Base-by-base conservation (phyloP, 1,140 invertebrate species). In the Cotesia vestalis region DNA sequence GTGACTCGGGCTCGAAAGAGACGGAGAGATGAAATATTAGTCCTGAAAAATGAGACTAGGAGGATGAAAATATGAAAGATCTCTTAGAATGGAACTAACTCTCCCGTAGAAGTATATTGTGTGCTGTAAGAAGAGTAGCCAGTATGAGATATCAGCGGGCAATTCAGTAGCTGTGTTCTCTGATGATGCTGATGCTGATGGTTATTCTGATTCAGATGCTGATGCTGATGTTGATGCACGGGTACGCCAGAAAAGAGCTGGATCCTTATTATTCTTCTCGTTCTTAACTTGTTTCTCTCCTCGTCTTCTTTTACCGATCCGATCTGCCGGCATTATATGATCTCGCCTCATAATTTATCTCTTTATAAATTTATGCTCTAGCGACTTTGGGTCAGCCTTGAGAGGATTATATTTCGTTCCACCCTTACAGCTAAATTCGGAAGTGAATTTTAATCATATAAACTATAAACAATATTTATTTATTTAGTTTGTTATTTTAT, bases 131-230 rank as follows among this genome's bases (percentile, higher is more conserved):
- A 12, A 55, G 53, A 55, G 53, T 55, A 17, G 53, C 14, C 17
- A 20, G 14, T 20, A 9, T 4, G 57, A 59, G 20, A 17, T 17
- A 59, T 17, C 20, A 59, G 57, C 53, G 52, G 61, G 70, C 70
- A 71, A 71, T 71, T 52, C 70, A 36, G 70, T 71, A 71, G 70
- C 70, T 34, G 62, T 68, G 66, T 68, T 68, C 55, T 17, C 64
- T 35, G 53, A 59, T 53, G 55, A 46, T 46, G 40, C 40, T 46
- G 2, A 27, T 27, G 27, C 27, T 27, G 27, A 27, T 27, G 27
- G 27, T 27, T 27, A 27, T 27, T 27, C 27, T 27, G 27, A 27
- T 27, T 27, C 27, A 27, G 27, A 27, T 27, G 27, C 27, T 27
- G 27, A 27, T 27, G 27, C 27, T 27, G 27, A 27, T 27, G 27